Evolutionary conservation across 2,888 invertebrate genomes (phyloP).

Genomic region (Carcina quercana): DNA sequence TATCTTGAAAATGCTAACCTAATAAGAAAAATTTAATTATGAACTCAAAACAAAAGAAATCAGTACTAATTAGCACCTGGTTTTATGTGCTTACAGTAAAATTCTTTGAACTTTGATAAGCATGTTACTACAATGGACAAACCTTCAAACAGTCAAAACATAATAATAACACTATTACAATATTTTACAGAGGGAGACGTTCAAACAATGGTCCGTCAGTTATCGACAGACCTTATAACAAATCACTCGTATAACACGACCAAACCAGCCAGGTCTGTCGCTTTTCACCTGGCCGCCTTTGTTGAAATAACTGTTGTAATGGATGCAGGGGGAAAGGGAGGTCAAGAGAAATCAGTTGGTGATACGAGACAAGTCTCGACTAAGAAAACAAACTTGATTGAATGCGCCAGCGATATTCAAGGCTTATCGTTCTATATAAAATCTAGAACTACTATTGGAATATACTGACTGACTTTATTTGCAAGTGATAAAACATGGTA

Average conservation of each 20-base stretch:
- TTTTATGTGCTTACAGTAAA: background rate
- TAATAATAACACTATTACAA: constrained; percentile 37
- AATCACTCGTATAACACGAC: constrained; percentile 40
- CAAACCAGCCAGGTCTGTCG: constrained; percentile 32
- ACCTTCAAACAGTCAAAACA: constrained; percentile 24
- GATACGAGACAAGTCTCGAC: constrained; percentile 43
- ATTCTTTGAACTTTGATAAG: no score
- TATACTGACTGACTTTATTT: no score
- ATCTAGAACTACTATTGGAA: no score
- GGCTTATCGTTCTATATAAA: constrained; percentile 44
- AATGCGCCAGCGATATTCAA: constrained; percentile 35
- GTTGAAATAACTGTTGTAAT: constrained; percentile 9
- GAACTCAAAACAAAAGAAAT: background rate
- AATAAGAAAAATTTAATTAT: no score
- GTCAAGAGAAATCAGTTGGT: constrained; percentile 24
- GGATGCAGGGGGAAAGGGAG: constrained; percentile 18
- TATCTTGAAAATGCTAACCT: no score
- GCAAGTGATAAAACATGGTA: no score
- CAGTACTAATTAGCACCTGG: no score
- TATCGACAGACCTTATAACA: constrained; percentile 49
- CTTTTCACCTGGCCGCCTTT: constrained; percentile 22
- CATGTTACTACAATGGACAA: constrained; percentile 3
- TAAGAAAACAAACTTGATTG: constrained; percentile 55
- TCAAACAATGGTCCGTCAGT: constrained; percentile 55
- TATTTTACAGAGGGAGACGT: constrained; percentile 41